Percentiles rank a stretch among this genome's conserved stretches.
These are phyloP conservation scores for Lochmaea capreae DNA, from an alignment of 2,888 invertebrate genomes.

Conservation along the genomic window DNA sequence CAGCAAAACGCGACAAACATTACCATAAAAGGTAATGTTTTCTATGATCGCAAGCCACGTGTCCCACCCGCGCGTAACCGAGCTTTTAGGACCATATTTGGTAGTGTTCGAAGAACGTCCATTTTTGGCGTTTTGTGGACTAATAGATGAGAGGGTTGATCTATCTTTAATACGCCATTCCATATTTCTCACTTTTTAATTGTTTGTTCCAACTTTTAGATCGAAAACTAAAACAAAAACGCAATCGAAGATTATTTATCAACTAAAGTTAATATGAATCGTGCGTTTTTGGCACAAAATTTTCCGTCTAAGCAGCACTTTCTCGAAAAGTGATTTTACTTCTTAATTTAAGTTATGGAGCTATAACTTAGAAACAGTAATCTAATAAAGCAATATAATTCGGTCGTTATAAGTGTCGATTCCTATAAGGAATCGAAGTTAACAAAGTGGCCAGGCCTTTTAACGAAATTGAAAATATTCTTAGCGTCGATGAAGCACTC, in stretches of 20 bases:
- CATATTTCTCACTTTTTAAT: too few species aligned
- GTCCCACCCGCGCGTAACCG: too few species aligned
- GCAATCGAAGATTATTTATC: background rate
- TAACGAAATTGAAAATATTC: conserved; percentile 65
- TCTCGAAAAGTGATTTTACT: conserved; percentile 32
- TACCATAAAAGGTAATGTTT: too few species aligned
- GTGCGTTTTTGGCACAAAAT: conserved; percentile 5
- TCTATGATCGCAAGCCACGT: too few species aligned
- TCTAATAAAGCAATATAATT: conserved; percentile 60
- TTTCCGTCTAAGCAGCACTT: conserved; percentile 13
- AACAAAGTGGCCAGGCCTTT: conserved; percentile 65
- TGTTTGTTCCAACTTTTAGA: background rate
- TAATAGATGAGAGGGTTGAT: too few species aligned
- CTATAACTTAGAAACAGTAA: conserved; percentile 54
- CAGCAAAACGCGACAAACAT: too few species aligned
- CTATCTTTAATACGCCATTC: too few species aligned
- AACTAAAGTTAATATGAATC: conserved; percentile 2
- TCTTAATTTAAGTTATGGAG: conserved; percentile 56
- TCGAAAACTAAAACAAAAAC: background rate
- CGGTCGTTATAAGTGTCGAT: conserved; percentile 64
- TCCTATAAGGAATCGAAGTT: conserved; percentile 62
- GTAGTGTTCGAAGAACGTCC: too few species aligned
- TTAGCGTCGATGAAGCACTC: conserved; percentile 62
- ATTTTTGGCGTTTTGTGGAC: too few species aligned
- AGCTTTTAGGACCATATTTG: too few species aligned